Conservation (phyloP, 2,113 vertebrate species). For the Cromileptes altivelis region DNA sequence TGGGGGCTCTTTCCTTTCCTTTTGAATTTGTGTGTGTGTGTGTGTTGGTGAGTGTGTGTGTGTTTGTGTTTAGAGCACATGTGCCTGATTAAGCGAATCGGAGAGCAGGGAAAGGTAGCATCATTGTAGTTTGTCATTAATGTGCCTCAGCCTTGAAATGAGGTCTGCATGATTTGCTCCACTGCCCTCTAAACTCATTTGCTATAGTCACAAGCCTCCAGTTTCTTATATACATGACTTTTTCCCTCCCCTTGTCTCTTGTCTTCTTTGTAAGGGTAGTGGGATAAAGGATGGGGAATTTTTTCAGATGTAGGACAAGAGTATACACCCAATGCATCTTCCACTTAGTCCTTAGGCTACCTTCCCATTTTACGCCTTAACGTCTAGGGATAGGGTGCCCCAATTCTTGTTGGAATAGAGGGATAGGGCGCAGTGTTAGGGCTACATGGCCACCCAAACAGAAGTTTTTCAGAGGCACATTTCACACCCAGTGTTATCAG, state of each 20-base stretch:
- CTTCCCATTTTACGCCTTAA: no score
- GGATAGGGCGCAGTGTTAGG: no score
- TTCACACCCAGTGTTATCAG: no score
- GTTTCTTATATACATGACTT: slow-evolving; percentile 26
- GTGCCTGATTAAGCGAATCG: slow-evolving; percentile 34
- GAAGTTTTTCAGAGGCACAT: no score
- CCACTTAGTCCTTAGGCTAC: no score
- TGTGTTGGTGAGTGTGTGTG: not conserved
- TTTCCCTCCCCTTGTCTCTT: not conserved
- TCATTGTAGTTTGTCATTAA: slow-evolving; percentile 48
- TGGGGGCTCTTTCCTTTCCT: slow-evolving; percentile 15
- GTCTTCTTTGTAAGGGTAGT: not conserved
- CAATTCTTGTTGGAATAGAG: no score
- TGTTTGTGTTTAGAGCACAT: slow-evolving; percentile 41
- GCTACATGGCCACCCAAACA: no score
- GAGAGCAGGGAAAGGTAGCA: slow-evolving; percentile 38
- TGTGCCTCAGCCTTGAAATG: slow-evolving; percentile 49
- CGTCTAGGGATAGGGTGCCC: no score
- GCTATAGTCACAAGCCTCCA: slow-evolving; percentile 14
- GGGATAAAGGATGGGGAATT: not conserved
- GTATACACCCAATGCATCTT: no score
- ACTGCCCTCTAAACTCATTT: slow-evolving; percentile 46
- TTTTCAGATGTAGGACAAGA: not conserved
- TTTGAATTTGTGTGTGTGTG: not conserved
- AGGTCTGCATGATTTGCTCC: slow-evolving; percentile 55